Evolutionary conservation across 1,140 invertebrate species (phyloP).

Genomic region (Saccostrea echinata): DNA sequence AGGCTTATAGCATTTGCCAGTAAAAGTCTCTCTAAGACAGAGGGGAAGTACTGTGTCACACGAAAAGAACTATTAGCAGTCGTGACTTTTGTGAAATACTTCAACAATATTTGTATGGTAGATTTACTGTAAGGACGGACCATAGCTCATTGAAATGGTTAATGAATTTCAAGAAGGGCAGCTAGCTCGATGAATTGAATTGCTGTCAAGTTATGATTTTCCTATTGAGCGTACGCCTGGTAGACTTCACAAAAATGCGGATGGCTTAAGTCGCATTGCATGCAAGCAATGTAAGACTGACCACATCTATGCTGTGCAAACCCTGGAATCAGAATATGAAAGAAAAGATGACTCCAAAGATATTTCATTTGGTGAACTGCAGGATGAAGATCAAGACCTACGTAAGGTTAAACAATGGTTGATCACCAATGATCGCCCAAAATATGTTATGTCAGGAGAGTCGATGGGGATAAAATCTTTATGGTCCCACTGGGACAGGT

Average conservation of each 20-base stretch:
- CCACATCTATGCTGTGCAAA: background rate
- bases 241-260: constrained; percentile 62
- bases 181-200: constrained; percentile 63
- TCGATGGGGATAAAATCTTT: background rate
- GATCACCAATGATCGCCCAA: background rate
- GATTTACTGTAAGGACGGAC: constrained; percentile 28
- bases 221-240: constrained; percentile 61
- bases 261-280: constrained; percentile 56
- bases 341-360: background rate
- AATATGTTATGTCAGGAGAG: background rate
- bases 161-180: background rate
- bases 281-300: constrained; percentile 1
- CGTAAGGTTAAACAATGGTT: background rate
- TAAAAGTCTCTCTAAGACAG: constrained; percentile 37
- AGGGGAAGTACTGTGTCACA: constrained; percentile 50
- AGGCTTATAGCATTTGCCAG: constrained; percentile 35
- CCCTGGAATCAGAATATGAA: background rate
- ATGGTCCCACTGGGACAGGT: background rate
- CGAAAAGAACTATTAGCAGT: constrained; percentile 47
- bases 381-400: constrained; percentile 1
- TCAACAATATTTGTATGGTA: constrained; percentile 33
- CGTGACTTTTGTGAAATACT: constrained; percentile 48
- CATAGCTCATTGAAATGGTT: constrained; percentile 40
- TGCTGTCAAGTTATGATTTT: constrained; percentile 62
- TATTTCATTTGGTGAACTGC: background rate